These are phyloP conservation scores for Tenualosa thibaudeaui DNA, from an alignment of 2,797 vertebrate species.

Conservation along the genomic window DNA sequence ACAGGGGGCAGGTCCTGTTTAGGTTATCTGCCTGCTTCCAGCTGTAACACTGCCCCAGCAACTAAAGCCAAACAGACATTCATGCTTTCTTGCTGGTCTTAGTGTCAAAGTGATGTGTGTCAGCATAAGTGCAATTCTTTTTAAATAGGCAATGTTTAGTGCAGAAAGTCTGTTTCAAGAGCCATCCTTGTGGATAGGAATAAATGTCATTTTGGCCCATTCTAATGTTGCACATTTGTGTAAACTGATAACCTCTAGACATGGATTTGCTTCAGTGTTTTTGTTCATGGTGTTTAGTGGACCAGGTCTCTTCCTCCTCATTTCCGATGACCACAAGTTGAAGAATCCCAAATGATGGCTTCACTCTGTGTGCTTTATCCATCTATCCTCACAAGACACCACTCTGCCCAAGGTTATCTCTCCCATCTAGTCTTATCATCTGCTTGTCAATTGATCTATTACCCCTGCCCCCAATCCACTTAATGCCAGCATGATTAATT, in stretches of 20 bases:
- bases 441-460: constrained; percentile 80
- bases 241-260: neutral
- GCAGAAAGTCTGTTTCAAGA: constrained; percentile 68
- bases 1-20: too few species aligned
- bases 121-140: neutral
- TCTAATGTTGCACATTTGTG: too few species aligned
- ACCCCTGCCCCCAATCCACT: constrained; percentile 70
- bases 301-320: neutral
- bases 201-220: too few species aligned
- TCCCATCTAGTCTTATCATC: constrained; percentile 77
- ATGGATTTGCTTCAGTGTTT: neutral
- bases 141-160: constrained; percentile 74
- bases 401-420: constrained; percentile 75
- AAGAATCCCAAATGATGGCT: neutral
- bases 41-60: neutral
- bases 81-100: too few species aligned
- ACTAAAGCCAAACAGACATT: too few species aligned
- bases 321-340: neutral
- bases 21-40: neutral
- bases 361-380: constrained; percentile 51
- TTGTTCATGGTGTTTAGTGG: too few species aligned
- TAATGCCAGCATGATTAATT: constrained; percentile 77
- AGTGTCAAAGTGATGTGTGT: too few species aligned
- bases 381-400: constrained; percentile 59
- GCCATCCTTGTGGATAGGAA: constrained; percentile 47